Conservation (phyloP, 1,140 invertebrate species). For the Drosophila aff. region DNA sequence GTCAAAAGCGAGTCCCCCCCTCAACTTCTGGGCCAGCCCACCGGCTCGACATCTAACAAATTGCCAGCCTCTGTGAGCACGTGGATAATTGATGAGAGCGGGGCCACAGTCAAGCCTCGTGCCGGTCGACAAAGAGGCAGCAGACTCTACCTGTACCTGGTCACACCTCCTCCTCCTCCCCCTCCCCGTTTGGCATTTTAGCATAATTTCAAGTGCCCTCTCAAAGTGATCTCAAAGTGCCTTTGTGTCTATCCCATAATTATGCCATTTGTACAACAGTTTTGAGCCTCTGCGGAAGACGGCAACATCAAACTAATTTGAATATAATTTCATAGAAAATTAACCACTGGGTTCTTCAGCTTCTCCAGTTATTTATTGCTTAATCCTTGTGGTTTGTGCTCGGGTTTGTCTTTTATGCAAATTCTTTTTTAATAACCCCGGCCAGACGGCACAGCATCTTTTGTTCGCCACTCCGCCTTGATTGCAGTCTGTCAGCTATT, state of each 20-base stretch:
- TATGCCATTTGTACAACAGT: conserved; percentile 67
- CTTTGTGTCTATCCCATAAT: conserved; percentile 67
- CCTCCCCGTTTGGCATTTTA: conserved; percentile 55
- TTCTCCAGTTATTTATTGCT: conserved; percentile 70
- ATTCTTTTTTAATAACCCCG: conserved; percentile 79
- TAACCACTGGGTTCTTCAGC: conserved; percentile 14
- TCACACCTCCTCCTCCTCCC: conserved; percentile 42
- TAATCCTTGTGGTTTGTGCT: conserved; percentile 71
- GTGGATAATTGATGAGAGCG: conserved; percentile 76
- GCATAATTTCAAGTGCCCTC: conserved; percentile 75
- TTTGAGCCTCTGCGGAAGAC: conserved; percentile 30
- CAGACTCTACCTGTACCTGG: conserved; percentile 7
- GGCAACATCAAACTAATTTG: conserved; percentile 80
- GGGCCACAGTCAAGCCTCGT: conserved; percentile 49
- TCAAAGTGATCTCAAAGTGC: conserved; percentile 54
- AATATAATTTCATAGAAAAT: conserved; percentile 83
- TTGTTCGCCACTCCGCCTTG: conserved; percentile 45
- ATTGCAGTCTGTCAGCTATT: conserved; percentile 65
- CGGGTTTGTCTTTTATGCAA: conserved; percentile 67
- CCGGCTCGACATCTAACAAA: conserved; percentile 68
- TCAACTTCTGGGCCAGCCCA: conserved; percentile 9
- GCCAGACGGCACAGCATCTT: conserved; percentile 16
- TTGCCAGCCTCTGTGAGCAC: conserved; percentile 69
- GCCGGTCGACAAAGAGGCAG: no score
- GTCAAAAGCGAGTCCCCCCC: conserved; percentile 57